A percentile compares a stretch with the other conserved stretches of the same genome.
Conservation (phyloP, 2,113 vertebrate species). For the Thermophis baileyi region DNA sequence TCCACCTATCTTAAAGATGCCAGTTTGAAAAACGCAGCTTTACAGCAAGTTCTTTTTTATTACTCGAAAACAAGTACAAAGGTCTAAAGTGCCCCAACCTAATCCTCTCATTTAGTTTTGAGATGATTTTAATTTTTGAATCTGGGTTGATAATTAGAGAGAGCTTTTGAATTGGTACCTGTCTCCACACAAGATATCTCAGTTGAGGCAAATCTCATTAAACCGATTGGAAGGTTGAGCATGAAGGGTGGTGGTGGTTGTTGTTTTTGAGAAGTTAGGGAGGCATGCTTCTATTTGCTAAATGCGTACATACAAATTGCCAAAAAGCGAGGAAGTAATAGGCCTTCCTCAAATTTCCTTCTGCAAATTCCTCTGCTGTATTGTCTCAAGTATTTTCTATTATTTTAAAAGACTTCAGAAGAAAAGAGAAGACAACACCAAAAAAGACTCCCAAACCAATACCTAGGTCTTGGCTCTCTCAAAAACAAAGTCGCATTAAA, state of each 20-base stretch:
- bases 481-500: slow-evolving; percentile 10
- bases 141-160: not conserved
- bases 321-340: not conserved
- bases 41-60: not conserved
- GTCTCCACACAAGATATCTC: not conserved
- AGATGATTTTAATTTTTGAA: not conserved
- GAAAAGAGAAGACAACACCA: not conserved
- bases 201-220: not conserved
- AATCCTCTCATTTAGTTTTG: not conserved
- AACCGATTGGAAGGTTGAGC: not conserved
- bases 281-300: not conserved
- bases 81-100: not conserved
- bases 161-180: not conserved
- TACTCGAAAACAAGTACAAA: not conserved
- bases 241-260: not conserved
- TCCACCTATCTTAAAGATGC: not conserved
- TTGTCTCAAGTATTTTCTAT: not conserved
- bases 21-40: not conserved
- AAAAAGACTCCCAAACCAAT: not conserved
- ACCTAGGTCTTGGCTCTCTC: not conserved
- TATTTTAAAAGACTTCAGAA: not conserved
- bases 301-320: not conserved
- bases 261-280: not conserved
- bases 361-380: rapidly evolving
- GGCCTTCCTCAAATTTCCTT: not conserved